phyloP scores from a whole-genome alignment of 2,113 vertebrate genomes.

The Arvicanthis niloticus region DNA sequence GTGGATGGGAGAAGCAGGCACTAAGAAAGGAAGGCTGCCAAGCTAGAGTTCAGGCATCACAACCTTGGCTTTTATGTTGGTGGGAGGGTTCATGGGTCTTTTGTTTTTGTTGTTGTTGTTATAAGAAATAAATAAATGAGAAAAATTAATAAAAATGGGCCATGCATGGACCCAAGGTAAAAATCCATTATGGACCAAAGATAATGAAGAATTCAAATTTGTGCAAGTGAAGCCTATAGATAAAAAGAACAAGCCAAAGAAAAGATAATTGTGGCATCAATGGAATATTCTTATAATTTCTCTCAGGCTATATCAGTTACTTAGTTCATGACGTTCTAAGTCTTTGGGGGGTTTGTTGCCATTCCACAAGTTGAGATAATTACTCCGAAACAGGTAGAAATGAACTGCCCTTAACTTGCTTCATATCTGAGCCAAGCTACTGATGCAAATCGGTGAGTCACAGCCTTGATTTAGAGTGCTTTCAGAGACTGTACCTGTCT shows the following conservation, averaged over 20 bases:
- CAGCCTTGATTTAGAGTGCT: conserved; percentile 79
- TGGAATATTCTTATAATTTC: conserved; percentile 68
- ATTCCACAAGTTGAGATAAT: conserved; percentile 78
- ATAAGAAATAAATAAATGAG: conserved; percentile 22
- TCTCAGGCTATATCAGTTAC: conserved; percentile 77
- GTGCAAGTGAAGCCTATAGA: background rate
- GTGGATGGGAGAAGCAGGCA: background rate
- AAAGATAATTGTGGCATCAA: background rate
- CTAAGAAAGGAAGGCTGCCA: background rate
- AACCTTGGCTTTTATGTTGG: background rate
- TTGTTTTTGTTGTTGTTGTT: background rate
- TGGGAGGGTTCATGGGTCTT: background rate
- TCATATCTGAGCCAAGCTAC: conserved; percentile 54
- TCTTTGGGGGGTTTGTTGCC: conserved; percentile 65
- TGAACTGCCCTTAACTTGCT: conserved; percentile 79
- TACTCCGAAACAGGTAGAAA: conserved; percentile 80
- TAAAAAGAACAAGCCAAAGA: background rate
- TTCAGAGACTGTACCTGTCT: conserved; percentile 76
- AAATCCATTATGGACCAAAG: background rate
- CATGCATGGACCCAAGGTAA: background rate
- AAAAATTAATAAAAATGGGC: background rate
- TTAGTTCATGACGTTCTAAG: conserved; percentile 71
- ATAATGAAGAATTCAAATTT: background rate
- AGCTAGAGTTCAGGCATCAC: background rate
- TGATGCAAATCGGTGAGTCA: conserved; percentile 43